Evolutionary conservation across 2,888 invertebrate genomes (phyloP).

Genomic region (Periphyllus acericola): DNA sequence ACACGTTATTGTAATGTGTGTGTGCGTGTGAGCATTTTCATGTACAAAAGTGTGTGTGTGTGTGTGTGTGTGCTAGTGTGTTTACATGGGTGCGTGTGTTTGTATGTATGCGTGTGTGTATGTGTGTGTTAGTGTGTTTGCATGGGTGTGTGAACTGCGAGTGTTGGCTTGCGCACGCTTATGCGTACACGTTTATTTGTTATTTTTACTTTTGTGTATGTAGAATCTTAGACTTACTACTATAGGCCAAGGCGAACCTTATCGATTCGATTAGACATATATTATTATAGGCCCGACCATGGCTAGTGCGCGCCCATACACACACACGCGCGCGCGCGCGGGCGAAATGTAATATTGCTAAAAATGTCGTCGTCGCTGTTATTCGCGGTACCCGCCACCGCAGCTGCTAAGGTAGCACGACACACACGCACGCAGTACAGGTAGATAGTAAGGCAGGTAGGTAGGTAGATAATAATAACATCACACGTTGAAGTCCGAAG

Average conservation of each 20-base stretch:
- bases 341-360: background rate
- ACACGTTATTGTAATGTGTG: conserved; percentile 34
- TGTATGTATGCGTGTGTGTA: background rate
- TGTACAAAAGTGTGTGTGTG: background rate
- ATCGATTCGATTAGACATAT: background rate
- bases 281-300: background rate
- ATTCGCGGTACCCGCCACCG: background rate
- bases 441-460: background rate
- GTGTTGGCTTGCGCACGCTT: background rate
- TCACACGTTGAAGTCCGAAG: conserved; percentile 10
- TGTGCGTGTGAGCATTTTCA: background rate
- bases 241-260: conserved; percentile 18
- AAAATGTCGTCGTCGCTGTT: background rate
- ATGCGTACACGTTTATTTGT: background rate
- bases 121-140: background rate
- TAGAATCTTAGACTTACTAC: conserved; percentile 28
- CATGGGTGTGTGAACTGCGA: background rate
- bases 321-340: too few species aligned
- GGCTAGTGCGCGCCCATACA: too few species aligned
- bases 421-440: background rate
- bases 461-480: conserved; percentile 3
- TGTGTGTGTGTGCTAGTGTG: background rate
- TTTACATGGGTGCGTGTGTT: background rate
- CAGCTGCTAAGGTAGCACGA: background rate
- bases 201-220: background rate